Conservation (phyloP, 2,113 vertebrate genomes). For the Crotalus tigris region DNA sequence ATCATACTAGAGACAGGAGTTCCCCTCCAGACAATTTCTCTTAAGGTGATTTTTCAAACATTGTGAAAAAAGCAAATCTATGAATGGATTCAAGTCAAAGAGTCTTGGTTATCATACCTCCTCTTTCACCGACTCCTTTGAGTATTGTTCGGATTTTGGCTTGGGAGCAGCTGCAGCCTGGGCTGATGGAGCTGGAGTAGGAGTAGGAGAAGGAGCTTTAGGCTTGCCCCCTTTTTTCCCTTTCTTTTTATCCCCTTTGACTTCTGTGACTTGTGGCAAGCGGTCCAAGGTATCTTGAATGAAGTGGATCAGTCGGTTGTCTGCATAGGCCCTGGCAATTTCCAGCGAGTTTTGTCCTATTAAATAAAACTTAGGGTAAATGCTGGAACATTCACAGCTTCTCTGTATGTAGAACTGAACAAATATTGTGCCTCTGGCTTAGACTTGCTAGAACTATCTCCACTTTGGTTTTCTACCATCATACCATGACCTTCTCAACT, state of each 20-base stretch:
- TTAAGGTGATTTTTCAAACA: not conserved
- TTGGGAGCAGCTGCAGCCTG: not conserved
- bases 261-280: slow-evolving; percentile 70
- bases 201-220: slow-evolving; percentile 43
- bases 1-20: not conserved
- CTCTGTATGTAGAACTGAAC: not conserved
- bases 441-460: not conserved
- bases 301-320: slow-evolving; percentile 76
- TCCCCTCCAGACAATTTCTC: not conserved
- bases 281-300: slow-evolving; percentile 75
- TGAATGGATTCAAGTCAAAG: not conserved
- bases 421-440: not conserved
- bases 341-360: slow-evolving; percentile 81
- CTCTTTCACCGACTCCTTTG: slow-evolving; percentile 41
- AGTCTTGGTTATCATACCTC: slow-evolving; percentile 54
- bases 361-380: not conserved
- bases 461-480: not conserved
- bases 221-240: slow-evolving; percentile 51
- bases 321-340: slow-evolving; percentile 77
- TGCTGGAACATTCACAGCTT: not conserved
- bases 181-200: not conserved
- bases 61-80: not conserved
- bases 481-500: not conserved
- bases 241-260: slow-evolving; percentile 60
- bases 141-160: not conserved